Evolutionary conservation across 2,113 vertebrate genomes (phyloP).

Genomic region (Sorex fumeus): DNA sequence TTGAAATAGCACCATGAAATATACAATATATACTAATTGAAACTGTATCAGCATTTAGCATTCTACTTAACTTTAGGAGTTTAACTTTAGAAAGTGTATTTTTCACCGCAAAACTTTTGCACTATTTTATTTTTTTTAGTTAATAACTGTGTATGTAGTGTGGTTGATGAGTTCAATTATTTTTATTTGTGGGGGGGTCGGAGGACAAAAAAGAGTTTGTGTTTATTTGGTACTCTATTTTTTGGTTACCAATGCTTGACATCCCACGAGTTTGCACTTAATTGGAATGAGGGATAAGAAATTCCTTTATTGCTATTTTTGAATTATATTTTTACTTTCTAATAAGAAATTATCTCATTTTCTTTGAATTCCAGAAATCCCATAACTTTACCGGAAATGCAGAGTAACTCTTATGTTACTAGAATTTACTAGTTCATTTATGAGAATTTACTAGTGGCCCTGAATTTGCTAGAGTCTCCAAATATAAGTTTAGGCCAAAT

Average conservation of each 20-base stretch:
- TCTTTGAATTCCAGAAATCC: too few species aligned
- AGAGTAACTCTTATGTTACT: too few species aligned
- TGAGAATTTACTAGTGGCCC: background rate
- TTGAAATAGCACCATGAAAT: constrained; percentile 75
- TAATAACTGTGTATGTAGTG: background rate
- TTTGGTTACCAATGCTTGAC: background rate
- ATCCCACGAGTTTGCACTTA: background rate
- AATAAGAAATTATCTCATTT: background rate
- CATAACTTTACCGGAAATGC: too few species aligned
- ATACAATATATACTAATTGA: constrained; percentile 75
- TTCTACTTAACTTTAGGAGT: constrained; percentile 40
- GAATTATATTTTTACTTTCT: constrained; percentile 50
- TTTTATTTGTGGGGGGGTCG: constrained; percentile 11
- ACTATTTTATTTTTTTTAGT: background rate
- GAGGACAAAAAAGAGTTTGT: background rate
- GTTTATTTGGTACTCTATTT: background rate
- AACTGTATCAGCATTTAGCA: constrained; percentile 72
- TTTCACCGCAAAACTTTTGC: background rate
- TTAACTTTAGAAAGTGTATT: constrained; percentile 35
- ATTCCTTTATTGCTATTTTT: background rate
- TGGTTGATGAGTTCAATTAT: background rate
- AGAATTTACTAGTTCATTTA: too few species aligned
- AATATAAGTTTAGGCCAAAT: background rate
- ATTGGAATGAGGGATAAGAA: background rate
- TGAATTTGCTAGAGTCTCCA: constrained; percentile 6